phyloP scores from a whole-genome alignment of 1,140 invertebrate species.

The Hyposmocoma kahamanoa region DNA sequence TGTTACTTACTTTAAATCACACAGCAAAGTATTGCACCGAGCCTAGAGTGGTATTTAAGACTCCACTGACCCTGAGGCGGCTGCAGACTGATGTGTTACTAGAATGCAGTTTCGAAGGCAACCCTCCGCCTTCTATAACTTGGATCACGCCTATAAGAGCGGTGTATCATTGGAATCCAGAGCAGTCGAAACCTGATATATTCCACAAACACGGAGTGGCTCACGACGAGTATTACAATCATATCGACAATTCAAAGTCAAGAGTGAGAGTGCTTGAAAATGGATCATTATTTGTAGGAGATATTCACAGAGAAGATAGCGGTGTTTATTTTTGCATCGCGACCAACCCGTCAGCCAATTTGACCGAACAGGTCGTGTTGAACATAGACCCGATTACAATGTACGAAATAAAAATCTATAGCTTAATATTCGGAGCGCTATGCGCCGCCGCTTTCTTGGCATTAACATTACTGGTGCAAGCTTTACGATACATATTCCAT shows the following conservation, averaged over 20 bases:
- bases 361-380: constrained; percentile 81
- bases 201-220: constrained; percentile 79
- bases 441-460: constrained; percentile 86
- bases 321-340: constrained; percentile 93
- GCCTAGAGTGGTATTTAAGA: constrained; percentile 75
- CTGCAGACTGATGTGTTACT: constrained; percentile 80
- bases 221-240: constrained; percentile 71
- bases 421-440: constrained; percentile 85
- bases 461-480: constrained; percentile 84
- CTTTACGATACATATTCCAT: constrained; percentile 80
- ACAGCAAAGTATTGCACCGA: constrained; percentile 78
- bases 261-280: constrained; percentile 73
- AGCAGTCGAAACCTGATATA: constrained; percentile 76
- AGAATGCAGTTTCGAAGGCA: constrained; percentile 85
- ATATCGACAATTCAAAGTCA: constrained; percentile 67
- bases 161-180: constrained; percentile 82
- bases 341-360: constrained; percentile 86
- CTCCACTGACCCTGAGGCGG: constrained; percentile 76
- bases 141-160: constrained; percentile 87
- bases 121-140: constrained; percentile 85
- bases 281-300: constrained; percentile 72
- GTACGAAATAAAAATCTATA: constrained; percentile 87
- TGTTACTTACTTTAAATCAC: constrained; percentile 78
- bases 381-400: constrained; percentile 88
- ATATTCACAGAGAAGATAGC: constrained; percentile 82